phyloP scores from a whole-genome alignment of 2,888 invertebrate species.

The Drosophila paranaensis region DNA sequence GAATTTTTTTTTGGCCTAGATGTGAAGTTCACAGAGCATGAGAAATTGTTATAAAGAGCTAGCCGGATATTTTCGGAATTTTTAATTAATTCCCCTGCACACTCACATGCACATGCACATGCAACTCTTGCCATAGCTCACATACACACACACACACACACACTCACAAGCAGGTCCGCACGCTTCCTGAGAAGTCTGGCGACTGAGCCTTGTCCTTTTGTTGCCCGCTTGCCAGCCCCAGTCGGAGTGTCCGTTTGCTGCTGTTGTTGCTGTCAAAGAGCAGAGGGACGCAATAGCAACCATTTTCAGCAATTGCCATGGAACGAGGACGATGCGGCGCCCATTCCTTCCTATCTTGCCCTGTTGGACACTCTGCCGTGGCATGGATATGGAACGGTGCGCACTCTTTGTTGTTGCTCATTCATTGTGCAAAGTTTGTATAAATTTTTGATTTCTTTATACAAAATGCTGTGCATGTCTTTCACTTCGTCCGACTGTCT shows the following conservation, averaged over 20 bases:
- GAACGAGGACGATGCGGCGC: constrained; percentile 49
- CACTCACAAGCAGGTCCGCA: constrained; percentile 23
- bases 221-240: constrained; percentile 33
- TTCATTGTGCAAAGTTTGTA: constrained; percentile 80
- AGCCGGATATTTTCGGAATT: constrained; percentile 81
- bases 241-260: constrained; percentile 53
- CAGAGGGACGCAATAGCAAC: constrained; percentile 61
- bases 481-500: constrained; percentile 50
- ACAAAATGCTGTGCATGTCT: constrained; percentile 82
- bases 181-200: constrained; percentile 69
- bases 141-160: constrained; percentile 26
- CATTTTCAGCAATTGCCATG: constrained; percentile 79
- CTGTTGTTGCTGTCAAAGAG: constrained; percentile 53
- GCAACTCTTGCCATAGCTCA: constrained; percentile 1
- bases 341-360: constrained; percentile 20
- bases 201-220: constrained; percentile 60
- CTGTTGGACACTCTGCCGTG: constrained; percentile 49
- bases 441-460: constrained; percentile 81
- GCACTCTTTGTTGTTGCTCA: constrained; percentile 73
- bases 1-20: constrained; percentile 61
- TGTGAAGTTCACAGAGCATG: constrained; percentile 56
- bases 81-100: constrained; percentile 77
- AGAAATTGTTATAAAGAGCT: constrained; percentile 79
- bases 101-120: constrained; percentile 39
- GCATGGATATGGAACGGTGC: constrained; percentile 36